These are phyloP conservation scores for Galaxea fascicularis DNA, from an alignment of 92 coral and sea anemone genomes.

Conservation along the genomic window DNA sequence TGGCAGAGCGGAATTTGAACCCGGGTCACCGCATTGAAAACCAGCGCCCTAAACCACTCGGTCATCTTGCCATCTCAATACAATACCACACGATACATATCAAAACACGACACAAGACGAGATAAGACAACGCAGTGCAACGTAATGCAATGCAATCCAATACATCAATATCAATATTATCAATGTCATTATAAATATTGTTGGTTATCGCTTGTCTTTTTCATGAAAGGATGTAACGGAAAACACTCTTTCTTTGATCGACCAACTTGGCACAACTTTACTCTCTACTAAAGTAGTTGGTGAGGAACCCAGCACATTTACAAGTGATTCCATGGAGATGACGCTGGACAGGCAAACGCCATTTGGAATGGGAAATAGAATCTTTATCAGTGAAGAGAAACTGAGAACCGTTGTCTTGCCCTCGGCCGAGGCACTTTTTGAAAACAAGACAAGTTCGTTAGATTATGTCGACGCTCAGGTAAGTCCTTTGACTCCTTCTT, in stretches of 20 bases:
- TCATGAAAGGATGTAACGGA: constrained; percentile 8
- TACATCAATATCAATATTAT: too few species aligned
- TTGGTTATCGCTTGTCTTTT: too few species aligned
- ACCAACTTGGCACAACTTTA: constrained; percentile 62
- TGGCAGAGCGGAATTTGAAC: too few species aligned
- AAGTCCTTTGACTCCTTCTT: too few species aligned
- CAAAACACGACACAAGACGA: too few species aligned
- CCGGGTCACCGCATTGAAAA: too few species aligned
- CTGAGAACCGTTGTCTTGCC: constrained; percentile 71
- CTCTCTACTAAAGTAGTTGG: constrained; percentile 78
- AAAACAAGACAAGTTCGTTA: constrained; percentile 30
- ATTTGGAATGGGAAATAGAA: constrained; percentile 66
- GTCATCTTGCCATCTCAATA: too few species aligned
- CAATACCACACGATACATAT: too few species aligned
- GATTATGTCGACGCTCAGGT: constrained; percentile 82
- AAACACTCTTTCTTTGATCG: constrained; percentile 71
- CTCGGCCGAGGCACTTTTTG: constrained; percentile 57
- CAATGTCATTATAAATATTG: too few species aligned
- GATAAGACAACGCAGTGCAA: too few species aligned
- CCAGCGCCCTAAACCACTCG: too few species aligned
- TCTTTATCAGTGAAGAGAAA: constrained; percentile 57
- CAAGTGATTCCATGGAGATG: constrained; percentile 55
- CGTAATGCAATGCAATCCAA: too few species aligned
- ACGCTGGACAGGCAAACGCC: constrained; percentile 81
- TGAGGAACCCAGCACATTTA: constrained; percentile 74